These are phyloP conservation scores for Labeo calbasu DNA, from an alignment of 2,797 vertebrate genomes.

Conservation along the genomic window DNA sequence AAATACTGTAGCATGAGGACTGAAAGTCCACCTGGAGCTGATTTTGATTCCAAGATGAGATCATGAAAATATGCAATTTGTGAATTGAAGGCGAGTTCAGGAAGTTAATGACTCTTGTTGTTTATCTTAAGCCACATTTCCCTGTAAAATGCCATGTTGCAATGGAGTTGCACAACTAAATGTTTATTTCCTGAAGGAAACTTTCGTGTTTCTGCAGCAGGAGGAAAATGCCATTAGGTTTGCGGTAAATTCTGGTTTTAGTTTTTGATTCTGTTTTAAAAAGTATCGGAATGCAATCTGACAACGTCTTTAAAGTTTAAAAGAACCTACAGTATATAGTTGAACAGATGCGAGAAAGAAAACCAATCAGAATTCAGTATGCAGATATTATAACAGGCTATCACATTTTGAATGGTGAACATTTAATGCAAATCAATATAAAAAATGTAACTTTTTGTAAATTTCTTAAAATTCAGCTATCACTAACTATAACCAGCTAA, in stretches of 20 bases:
- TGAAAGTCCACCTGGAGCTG: neutral
- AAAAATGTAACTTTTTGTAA: neutral
- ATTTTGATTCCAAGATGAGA: neutral
- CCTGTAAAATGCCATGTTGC: neutral
- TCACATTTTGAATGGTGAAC: neutral
- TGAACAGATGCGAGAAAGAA: neutral
- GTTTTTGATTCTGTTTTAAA: neutral
- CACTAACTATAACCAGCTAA: neutral
- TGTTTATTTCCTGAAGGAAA: neutral
- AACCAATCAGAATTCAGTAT: slow-evolving; percentile 13
- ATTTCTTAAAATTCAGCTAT: neutral
- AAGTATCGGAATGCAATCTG: neutral
- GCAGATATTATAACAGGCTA: slow-evolving; percentile 2
- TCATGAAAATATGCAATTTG: neutral
- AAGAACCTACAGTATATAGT: neutral
- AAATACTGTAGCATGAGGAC: neutral
- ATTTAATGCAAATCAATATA: neutral
- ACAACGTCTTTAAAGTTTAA: neutral
- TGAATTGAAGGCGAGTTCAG: neutral
- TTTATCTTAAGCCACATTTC: slow-evolving; percentile 14
- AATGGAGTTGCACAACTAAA: neutral
- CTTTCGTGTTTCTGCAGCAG: neutral
- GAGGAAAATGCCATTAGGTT: neutral
- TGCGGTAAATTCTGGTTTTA: neutral
- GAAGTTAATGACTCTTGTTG: neutral